Base-by-base conservation (phyloP, 1,140 invertebrate species). In the Pachyrhynchus sulphureomaculatus region DNA sequence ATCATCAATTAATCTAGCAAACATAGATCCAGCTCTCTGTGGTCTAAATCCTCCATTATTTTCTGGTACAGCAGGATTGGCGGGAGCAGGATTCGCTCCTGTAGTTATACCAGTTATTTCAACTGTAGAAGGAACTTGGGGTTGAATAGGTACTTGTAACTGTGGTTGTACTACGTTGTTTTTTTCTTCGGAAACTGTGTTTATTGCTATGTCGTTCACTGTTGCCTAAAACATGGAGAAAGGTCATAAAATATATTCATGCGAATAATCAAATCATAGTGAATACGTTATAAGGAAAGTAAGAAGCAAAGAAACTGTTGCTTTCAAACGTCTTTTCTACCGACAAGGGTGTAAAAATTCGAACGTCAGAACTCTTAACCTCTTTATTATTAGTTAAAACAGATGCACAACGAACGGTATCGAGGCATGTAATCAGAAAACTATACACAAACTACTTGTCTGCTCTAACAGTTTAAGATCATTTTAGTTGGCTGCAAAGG, bases 1-100 rank as follows among this genome's bases (percentile, higher is more conserved):
- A 33, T 73, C 71, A 39, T 73, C 71, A 37, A 73, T 73, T 9
- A 73, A 68, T 54, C 71, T 65, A 10, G 69, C 71, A 34, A 73
- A 71, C 61, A 67, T 68, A 0, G 71, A 69, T 51, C 71, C 68
- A 17, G 67, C 63, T 49, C 69, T 54, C 53, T 67, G 68, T n/a
- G 71, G 69, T 45, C 67, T 68, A 51, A 72, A 72, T n/a, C 62
- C 60, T 4, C 66, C 63, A 39, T 51, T 64, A 9, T 60, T 49
- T 20, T 39, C 20, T 8, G 51, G 60, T 12, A 44, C 15, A 3
- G 29, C 52, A 13, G 55, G 56, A 24, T 55, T 32, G 15, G 55
- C 20, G 6, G 57, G 51, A 13, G 62, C 33, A 9, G 69, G 59
- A 55, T 58, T 48, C 8, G 63, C 62, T 37, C 69, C 68, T 13